Conservation (phyloP, 2,888 invertebrate species). For the Caenorhabditis sp. region DNA sequence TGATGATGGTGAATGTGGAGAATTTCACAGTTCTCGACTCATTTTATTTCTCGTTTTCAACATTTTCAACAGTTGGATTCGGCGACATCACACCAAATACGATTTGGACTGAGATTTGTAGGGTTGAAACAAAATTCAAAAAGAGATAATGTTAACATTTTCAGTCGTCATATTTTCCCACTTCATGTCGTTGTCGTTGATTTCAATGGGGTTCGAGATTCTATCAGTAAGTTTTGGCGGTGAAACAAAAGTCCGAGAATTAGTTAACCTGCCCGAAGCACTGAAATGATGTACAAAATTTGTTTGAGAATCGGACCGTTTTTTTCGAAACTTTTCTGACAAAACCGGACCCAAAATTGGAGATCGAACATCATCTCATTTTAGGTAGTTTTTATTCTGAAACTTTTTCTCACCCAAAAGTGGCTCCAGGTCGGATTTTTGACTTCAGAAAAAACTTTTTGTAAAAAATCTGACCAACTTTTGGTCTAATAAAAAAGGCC, state of each 20-base stretch:
- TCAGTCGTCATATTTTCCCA: background rate
- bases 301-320: too few relatives aligned
- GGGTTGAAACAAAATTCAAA: background rate
- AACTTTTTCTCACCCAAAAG: too few relatives aligned
- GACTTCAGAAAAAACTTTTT: too few relatives aligned
- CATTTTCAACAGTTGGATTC: background rate
- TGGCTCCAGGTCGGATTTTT: too few relatives aligned
- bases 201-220: background rate
- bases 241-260: too few relatives aligned
- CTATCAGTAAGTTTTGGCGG: background rate
- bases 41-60: background rate
- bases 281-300: too few relatives aligned
- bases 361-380: too few relatives aligned
- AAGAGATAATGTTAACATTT: background rate
- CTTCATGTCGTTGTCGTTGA: background rate
- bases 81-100: background rate
- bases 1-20: background rate
- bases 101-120: background rate
- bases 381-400: too few relatives aligned
- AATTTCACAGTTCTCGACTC: background rate
- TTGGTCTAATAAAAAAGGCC: too few relatives aligned
- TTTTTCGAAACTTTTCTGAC: too few relatives aligned
- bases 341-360: too few relatives aligned
- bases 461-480: too few relatives aligned
- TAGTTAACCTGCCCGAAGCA: background rate